Conservation (phyloP, 2,113 vertebrate species). For the Sorex fumeus region DNA sequence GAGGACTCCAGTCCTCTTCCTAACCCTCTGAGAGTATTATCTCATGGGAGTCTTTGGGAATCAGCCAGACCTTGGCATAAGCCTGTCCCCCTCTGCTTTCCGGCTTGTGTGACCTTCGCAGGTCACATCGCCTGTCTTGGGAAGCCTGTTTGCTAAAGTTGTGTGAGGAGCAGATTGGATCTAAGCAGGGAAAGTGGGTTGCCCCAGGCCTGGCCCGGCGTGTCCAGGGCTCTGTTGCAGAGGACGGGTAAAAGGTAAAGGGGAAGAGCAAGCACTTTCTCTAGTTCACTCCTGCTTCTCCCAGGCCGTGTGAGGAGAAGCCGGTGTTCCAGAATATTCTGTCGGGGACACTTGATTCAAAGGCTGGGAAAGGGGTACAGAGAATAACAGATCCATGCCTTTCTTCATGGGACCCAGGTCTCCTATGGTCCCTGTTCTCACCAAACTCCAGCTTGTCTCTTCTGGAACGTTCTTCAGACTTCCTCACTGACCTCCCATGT, state of each 20-base stretch:
- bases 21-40: background rate
- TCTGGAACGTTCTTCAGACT: background rate
- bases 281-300: background rate
- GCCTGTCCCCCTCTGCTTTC: background rate
- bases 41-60: background rate
- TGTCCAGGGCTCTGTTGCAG: background rate
- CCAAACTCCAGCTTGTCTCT: background rate
- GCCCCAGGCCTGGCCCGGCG: background rate
- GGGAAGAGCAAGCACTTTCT: background rate
- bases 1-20: too few relatives aligned
- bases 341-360: background rate
- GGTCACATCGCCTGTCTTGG: background rate
- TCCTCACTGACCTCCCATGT: background rate
- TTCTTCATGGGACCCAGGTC: background rate
- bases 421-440: background rate
- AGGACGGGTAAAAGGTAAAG: background rate
- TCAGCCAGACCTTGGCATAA: background rate
- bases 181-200: background rate
- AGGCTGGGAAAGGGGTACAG: background rate
- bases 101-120: background rate
- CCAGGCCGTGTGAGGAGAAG: background rate
- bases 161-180: background rate
- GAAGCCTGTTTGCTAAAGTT: background rate
- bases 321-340: too few relatives aligned
- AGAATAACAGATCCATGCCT: background rate